Percentiles rank a stretch among this genome's conserved stretches.
Conservation (phyloP, 2,113 vertebrate species). For the Muntiacus reevesi region DNA sequence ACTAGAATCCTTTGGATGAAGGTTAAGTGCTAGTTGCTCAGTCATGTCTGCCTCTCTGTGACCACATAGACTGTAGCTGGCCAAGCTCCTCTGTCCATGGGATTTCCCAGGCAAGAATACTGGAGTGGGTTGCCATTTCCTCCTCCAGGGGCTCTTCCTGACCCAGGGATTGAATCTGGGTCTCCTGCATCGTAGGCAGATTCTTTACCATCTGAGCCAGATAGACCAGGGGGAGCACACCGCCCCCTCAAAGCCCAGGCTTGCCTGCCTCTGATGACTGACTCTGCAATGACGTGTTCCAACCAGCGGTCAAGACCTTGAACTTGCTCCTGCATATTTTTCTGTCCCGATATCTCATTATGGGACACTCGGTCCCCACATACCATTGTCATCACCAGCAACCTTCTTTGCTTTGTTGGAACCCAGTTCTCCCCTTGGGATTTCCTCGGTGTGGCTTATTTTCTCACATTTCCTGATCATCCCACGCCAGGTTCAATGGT, state of each 20-base stretch:
- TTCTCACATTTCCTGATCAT: not conserved
- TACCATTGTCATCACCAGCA: not conserved
- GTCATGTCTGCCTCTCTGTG: not conserved
- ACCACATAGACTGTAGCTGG: not conserved
- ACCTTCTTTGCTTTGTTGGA: not conserved
- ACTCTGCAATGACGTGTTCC: not conserved
- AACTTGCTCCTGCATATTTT: not conserved
- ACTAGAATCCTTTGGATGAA: not conserved
- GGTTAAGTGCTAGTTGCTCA: not conserved
- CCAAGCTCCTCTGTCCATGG: not conserved
- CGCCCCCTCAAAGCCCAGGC: fast-evolving
- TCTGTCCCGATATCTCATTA: not conserved
- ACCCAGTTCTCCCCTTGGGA: not conserved
- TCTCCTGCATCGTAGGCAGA: not conserved
- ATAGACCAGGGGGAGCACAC: fast-evolving
- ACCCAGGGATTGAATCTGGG: not conserved
- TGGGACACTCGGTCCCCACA: not conserved
- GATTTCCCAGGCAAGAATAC: not conserved
- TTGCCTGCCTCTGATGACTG: not conserved
- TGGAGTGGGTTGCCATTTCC: not conserved
- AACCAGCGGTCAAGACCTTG: not conserved
- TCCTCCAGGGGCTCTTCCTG: not conserved
- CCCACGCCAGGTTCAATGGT: not conserved
- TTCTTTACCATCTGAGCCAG: not conserved
- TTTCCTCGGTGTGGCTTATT: not conserved